phyloP scores from a whole-genome alignment of 1,140 invertebrate species.

The Anthonomus grandis region DNA sequence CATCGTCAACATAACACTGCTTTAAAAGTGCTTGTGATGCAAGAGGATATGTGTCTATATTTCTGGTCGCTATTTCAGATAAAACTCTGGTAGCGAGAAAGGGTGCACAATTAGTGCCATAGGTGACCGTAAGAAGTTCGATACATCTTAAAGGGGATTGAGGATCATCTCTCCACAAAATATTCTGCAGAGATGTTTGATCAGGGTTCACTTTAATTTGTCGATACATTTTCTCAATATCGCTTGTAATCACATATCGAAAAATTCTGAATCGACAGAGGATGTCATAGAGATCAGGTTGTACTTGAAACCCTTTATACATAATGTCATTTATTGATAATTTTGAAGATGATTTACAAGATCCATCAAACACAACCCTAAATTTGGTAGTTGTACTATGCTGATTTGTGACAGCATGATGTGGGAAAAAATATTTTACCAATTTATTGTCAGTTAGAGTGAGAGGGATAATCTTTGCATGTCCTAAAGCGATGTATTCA shows the following conservation, averaged over 20 bases:
- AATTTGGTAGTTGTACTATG: neutral
- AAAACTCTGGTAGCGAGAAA: constrained; percentile 12
- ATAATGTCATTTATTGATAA: neutral
- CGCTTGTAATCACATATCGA: neutral
- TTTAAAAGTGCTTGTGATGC: constrained; percentile 31
- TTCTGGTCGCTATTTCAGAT: constrained; percentile 12
- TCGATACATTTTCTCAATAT: neutral
- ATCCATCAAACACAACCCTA: neutral
- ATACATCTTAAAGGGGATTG: constrained; percentile 9
- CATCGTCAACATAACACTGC: constrained; percentile 24
- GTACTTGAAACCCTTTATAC: neutral
- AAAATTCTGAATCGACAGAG: neutral
- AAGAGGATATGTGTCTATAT: neutral
- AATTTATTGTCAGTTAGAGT: neutral
- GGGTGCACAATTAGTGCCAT: neutral
- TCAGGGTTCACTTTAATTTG: neutral
- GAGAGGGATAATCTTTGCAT: neutral
- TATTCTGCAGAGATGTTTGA: neutral
- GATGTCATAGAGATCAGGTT: neutral
- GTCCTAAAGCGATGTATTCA: neutral
- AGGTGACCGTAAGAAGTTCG: constrained; percentile 10
- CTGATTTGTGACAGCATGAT: neutral
- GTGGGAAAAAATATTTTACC: neutral
- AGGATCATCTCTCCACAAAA: constrained; percentile 4
- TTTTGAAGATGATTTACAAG: neutral